Evolutionary conservation across 2,888 invertebrate species (phyloP), one percentile per base, ranked within the genome.

Genomic region (Drosophila incognita): DNA sequence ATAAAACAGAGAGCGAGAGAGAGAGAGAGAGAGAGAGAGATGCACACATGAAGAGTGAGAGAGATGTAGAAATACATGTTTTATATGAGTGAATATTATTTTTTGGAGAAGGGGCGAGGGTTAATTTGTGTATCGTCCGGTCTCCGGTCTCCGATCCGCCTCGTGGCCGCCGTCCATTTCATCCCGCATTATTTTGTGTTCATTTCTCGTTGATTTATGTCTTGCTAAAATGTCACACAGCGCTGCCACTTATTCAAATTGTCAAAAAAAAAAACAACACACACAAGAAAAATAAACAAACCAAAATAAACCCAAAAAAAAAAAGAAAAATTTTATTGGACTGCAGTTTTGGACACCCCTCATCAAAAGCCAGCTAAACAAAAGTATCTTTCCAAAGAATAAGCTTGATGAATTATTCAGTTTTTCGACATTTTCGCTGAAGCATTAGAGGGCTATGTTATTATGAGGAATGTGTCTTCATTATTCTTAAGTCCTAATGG

Each of bases 191-290:
- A 71, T 57, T 57, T 79, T 73, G 15, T 79, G 74, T 83, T 74
- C 71, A 74, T 78, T 80, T 80, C 77, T 87, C 75, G 85, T 87
- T 91, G 90, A 90, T 90, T 90, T 91, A 90, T 90, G 79, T 74
- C 89, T 89, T 78, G 87, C 77, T 86, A 79, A 90, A 90, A 83
- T 79, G 78, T 79, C 78, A 76, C 80, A 72, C 64, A 81, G 52
- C 66, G 52, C 67, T 53, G 57, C 52, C 62, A 52, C 66, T 79
- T 57, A 78, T 80, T 78, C 71, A 68, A 72, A 80, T 80, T 80
- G 76, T 76, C 29, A 58, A 58, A 40, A 35, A 18, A 57, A 21
- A 31, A 33, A 27, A 4, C 33, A 31, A 24, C 35, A 53, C 4
- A 35, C 8, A 27, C 31, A 54, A 40, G 4, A 38, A 13, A n/a